Evolutionary conservation across 2,113 vertebrate species (phyloP).

Genomic region (Pelobates fuscus): DNA sequence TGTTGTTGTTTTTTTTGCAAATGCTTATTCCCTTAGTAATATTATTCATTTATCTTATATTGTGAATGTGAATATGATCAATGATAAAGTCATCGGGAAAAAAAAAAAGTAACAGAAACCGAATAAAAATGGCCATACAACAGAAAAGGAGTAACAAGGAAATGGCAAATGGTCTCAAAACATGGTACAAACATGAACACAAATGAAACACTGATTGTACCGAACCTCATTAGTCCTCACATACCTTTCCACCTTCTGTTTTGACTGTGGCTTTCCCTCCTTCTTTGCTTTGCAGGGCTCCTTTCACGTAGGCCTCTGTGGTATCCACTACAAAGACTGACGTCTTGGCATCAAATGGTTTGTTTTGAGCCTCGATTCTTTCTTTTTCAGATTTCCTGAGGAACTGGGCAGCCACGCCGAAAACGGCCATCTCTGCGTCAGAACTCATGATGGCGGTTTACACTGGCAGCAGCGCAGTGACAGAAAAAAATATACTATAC

Average conservation of each 20-base stretch:
- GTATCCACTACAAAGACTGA: conserved; percentile 78
- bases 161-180: too few species aligned
- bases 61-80: too few species aligned
- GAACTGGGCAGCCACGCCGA: conserved; percentile 69
- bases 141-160: too few species aligned
- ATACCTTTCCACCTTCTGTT: conserved; percentile 72
- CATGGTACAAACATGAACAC: too few species aligned
- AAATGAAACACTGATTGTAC: too few species aligned
- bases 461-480: not conserved
- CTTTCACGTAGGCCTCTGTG: conserved; percentile 83
- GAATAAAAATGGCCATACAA: too few species aligned
- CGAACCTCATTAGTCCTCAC: too few species aligned
- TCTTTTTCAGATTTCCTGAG: conserved; percentile 78
- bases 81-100: too few species aligned
- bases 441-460: conserved; percentile 71
- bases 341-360: conserved; percentile 84
- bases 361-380: conserved; percentile 70
- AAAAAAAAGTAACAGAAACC: too few species aligned
- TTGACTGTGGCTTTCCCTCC: conserved; percentile 82
- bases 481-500: not conserved
- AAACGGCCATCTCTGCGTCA: conserved; percentile 72
- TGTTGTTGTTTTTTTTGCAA: too few species aligned
- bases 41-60: too few species aligned
- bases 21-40: too few species aligned
- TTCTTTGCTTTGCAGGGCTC: conserved; percentile 75